Percentiles rank a stretch among this genome's conserved stretches.
Conservation (phyloP, 1,140 invertebrate genomes). For the Planococcus citri region DNA sequence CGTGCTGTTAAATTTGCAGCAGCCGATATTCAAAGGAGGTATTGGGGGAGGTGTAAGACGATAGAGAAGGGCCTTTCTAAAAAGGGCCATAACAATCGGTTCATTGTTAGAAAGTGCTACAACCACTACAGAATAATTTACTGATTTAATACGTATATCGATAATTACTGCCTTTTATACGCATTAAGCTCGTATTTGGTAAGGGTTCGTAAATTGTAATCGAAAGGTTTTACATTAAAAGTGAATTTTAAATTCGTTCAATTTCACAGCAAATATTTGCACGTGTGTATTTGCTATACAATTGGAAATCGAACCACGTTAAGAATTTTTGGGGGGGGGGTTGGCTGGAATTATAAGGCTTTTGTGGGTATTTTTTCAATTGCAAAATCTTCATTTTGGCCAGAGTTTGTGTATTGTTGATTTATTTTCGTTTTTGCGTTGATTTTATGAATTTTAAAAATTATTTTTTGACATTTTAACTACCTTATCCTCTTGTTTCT, state of each 20-base stretch:
- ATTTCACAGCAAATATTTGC: background rate
- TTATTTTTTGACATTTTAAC: no score
- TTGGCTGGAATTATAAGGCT: no score
- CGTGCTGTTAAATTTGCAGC: background rate
- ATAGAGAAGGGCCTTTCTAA: conserved; percentile 12
- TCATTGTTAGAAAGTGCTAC: conserved; percentile 19
- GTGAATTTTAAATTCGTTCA: background rate
- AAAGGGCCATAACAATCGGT: conserved; percentile 18
- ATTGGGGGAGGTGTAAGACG: background rate
- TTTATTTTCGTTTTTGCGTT: no score
- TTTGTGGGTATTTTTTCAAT: no score
- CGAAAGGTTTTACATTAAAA: background rate
- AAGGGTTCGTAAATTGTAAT: conserved; percentile 7
- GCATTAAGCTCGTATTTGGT: conserved; percentile 11
- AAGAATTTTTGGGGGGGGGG: no score
- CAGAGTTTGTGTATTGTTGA: no score
- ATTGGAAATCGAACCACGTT: no score
- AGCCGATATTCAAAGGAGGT: conserved; percentile 6
- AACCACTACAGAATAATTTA: conserved; percentile 18
- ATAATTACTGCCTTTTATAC: conserved; percentile 20
- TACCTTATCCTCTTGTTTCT: no score
- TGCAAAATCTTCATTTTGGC: no score
- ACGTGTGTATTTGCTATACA: no score
- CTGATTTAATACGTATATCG: conserved; percentile 20
- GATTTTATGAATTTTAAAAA: no score